phyloP scores from a whole-genome alignment of 1,140 invertebrate species.

The Hydropsyche tenuis region DNA sequence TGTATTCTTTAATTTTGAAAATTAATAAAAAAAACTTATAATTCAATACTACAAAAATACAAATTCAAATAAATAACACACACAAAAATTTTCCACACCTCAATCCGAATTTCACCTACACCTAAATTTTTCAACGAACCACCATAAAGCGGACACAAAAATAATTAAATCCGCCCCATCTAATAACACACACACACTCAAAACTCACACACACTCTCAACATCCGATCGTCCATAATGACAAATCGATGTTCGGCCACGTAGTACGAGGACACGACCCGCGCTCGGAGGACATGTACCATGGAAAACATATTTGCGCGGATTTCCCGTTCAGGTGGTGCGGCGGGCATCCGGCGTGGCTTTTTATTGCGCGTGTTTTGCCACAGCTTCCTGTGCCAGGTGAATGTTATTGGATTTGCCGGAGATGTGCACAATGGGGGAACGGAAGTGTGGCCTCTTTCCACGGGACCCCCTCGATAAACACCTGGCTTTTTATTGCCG shows the following conservation, averaged over 20 bases:
- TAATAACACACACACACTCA: neutral
- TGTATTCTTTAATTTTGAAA: no score
- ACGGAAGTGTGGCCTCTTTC: neutral
- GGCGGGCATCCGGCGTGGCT: conserved; percentile 40
- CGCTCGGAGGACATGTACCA: neutral
- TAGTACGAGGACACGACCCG: no score
- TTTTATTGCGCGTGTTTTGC: conserved; percentile 48
- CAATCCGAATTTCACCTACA: no score
- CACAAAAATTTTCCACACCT: no score
- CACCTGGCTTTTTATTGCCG: conserved; percentile 34
- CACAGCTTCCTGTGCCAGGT: conserved; percentile 46
- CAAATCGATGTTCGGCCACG: neutral
- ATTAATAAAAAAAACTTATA: no score
- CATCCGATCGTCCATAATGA: neutral
- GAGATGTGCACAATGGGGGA: conserved; percentile 31
- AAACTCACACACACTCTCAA: neutral
- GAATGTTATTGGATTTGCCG: conserved; percentile 49
- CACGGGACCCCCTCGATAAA: conserved; percentile 18
- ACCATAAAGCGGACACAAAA: no score
- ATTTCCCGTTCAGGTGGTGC: neutral
- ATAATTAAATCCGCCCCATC: no score
- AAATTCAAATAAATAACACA: no score
- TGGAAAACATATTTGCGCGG: neutral
- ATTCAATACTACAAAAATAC: no score
- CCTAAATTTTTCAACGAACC: no score